Percentiles rank a stretch among this genome's conserved stretches.
phyloP scores from a whole-genome alignment of 1,140 invertebrate genomes.

The Drosophila sechellia region DNA sequence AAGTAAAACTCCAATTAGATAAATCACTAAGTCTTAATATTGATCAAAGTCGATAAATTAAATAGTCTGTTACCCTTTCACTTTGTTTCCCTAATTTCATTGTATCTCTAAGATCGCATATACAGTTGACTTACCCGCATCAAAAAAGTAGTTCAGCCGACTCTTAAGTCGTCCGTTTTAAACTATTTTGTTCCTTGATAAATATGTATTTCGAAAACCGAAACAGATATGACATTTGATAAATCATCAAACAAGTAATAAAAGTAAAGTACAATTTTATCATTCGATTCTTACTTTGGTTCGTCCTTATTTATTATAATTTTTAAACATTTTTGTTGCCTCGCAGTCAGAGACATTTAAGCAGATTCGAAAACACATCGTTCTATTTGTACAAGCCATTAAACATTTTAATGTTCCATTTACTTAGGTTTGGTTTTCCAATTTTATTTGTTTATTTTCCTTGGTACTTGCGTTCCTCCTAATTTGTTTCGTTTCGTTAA shows the following conservation, averaged over 20 bases:
- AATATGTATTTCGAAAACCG: conserved; percentile 44
- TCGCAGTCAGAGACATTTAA: conserved; percentile 22
- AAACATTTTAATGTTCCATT: conserved; percentile 50
- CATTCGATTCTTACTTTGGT: conserved; percentile 32
- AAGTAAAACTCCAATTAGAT: conserved; percentile 31
- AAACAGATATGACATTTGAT: conserved; percentile 54
- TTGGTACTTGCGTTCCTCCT: conserved; percentile 45
- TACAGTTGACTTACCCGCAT: conserved; percentile 60
- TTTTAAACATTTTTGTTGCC: conserved; percentile 11
- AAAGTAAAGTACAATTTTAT: conserved; percentile 60
- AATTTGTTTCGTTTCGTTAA: conserved; percentile 49
- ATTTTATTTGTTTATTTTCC: conserved; percentile 40
- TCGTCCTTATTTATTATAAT: conserved; percentile 11
- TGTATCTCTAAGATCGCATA: conserved; percentile 69
- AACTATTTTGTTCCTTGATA: conserved; percentile 52
- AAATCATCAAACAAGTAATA: conserved; percentile 60
- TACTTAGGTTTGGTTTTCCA: conserved; percentile 37
- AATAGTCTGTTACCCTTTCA: conserved; percentile 82
- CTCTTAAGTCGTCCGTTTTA: conserved; percentile 51
- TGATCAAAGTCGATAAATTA: conserved; percentile 54
- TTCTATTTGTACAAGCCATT: conserved; percentile 53
- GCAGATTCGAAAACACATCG: conserved; percentile 28
- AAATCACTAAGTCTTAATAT: conserved; percentile 12
- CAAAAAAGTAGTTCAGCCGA: conserved; percentile 66
- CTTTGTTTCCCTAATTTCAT: conserved; percentile 60